Conservation (phyloP, 92 coral and sea anemone species). For the Siderastrea radians region DNA sequence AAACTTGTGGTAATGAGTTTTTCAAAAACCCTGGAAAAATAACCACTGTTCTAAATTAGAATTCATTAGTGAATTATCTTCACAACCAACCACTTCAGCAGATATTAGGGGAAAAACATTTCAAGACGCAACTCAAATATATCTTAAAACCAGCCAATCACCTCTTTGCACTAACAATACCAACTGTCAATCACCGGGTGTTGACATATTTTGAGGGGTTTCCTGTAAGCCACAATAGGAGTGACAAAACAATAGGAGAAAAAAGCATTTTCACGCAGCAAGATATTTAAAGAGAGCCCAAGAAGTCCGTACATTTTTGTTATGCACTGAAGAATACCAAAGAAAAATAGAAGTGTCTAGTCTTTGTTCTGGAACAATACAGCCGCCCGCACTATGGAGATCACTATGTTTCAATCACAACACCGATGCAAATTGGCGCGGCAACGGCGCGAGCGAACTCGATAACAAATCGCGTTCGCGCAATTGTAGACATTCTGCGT, state of each 20-base stretch:
- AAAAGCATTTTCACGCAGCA: conserved; percentile 38
- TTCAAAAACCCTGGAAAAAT: neutral
- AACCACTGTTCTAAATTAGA: conserved; percentile 19
- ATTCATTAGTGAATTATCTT: neutral
- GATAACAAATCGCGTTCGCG: conserved; percentile 6
- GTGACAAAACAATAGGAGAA: conserved; percentile 26
- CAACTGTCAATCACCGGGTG: conserved; percentile 70
- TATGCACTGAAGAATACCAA: conserved; percentile 26
- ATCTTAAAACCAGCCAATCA: conserved; percentile 18
- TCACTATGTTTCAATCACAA: conserved; percentile 29
- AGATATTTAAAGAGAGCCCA: conserved; percentile 28
- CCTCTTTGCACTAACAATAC: conserved; percentile 20
- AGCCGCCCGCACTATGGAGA: conserved; percentile 25
- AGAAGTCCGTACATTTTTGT: conserved; percentile 32
- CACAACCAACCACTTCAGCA: neutral
- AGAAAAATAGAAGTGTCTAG: conserved; percentile 20
- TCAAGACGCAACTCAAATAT: conserved; percentile 13
- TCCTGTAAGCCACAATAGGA: conserved; percentile 55
- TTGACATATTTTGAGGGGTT: conserved; percentile 83
- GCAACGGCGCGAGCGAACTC: conserved; percentile 1
- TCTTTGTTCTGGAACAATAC: conserved; percentile 52
- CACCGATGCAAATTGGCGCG: conserved; percentile 40
- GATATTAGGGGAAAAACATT: conserved; percentile 13
- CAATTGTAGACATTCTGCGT: neutral
- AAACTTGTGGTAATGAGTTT: neutral